Base-by-base conservation (phyloP, 1,140 invertebrate species). In the Zaprionus davidi region DNA sequence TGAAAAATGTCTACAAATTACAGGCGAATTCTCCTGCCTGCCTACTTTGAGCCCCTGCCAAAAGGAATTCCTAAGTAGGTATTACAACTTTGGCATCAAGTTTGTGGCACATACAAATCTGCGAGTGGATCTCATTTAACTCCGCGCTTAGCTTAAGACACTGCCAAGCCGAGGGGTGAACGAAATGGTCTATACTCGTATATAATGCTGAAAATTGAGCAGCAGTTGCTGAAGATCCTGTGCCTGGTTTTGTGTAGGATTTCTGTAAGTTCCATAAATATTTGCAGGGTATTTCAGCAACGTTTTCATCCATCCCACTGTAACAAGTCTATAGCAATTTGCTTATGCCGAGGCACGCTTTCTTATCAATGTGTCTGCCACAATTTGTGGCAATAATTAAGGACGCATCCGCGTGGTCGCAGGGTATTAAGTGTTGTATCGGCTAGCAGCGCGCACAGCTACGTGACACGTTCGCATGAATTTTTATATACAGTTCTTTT, bases 1-100 rank as follows among this genome's bases (percentile, higher is more conserved):
- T 73, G 71, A 84, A 78, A 87, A 88, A 88, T 88, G 78, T 70
- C 62, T 74, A 84, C 85, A 88, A 88, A 88, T 88, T 88, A 81
- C 66, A 60, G 62, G 66, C 26, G 17, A 75, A 58, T 60, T 76
- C 53, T 76, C 53, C 73, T 24, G 53, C 59, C 53, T 76, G 26
- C 36, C 15, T 15, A 31, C 28, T 31, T 31, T 7, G 28, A 31
- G 28, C 1, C 41, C 36, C 15, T 15, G 11, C 46, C 46, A 53
- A 41, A 41, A 12, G 36, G 9, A 41, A 34, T 44, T 56, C 28
- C 31, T 65, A 82, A 82, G 36, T 79, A 76, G 76, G 80, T 57
- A 72, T 83, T 82, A 71, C 59, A 69, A 72, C 55, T 79, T 75
- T 71, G 12, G 59, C 31, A 53, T 59, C 55, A 60, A 65, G 67